These are phyloP conservation scores for Bellardia pandia DNA, from an alignment of 2,888 invertebrate species.

Conservation along the genomic window DNA sequence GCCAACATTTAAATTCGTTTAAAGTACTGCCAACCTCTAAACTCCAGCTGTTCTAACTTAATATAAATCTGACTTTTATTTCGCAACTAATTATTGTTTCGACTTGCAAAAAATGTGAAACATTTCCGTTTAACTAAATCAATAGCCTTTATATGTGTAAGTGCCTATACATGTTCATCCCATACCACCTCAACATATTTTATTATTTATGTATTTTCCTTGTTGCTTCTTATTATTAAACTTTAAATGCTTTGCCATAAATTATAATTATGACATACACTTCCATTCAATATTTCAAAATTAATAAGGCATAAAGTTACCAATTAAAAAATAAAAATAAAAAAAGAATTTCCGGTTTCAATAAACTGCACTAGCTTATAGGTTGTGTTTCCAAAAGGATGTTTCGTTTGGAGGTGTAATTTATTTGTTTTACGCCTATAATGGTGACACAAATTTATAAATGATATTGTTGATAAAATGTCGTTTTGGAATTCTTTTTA, in stretches of 20 bases:
- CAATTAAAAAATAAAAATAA: slow-evolving; percentile 36
- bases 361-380: slow-evolving; percentile 5
- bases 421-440: too few species aligned
- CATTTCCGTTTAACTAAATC: slow-evolving; percentile 8
- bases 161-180: neutral
- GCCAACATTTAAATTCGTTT: neutral
- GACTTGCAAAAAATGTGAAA: neutral
- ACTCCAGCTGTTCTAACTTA: slow-evolving; percentile 4
- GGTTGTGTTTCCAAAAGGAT: neutral
- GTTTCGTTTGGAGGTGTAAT: neutral
- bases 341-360: slow-evolving; percentile 35
- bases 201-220: slow-evolving; percentile 34
- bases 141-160: slow-evolving; percentile 16
- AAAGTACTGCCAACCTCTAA: neutral
- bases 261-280: slow-evolving; percentile 52
- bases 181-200: neutral
- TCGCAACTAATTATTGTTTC: neutral
- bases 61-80: slow-evolving; percentile 4
- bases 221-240: slow-evolving; percentile 3
- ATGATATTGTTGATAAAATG: too few species aligned
- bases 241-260: slow-evolving; percentile 43
- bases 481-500: too few species aligned
- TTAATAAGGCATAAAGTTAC: slow-evolving; percentile 69
- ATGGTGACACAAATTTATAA: too few species aligned
- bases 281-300: slow-evolving; percentile 59